A percentile compares a stretch with the other conserved stretches of the same genome.
Evolutionary conservation across 2,113 vertebrate genomes (phyloP).

Genomic region (Nannobrachium achirus): DNA sequence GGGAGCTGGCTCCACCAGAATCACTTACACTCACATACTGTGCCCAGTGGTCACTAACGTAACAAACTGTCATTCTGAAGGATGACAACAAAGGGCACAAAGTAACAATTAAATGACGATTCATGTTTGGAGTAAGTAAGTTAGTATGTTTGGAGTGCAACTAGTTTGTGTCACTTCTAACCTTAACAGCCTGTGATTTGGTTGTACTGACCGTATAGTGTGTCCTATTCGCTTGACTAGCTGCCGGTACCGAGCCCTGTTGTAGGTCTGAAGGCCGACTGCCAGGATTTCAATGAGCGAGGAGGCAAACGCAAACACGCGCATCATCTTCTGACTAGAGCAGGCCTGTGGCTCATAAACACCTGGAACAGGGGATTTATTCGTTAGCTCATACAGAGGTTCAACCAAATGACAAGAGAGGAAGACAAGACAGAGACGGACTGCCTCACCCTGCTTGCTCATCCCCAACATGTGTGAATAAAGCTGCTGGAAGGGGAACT

Average conservation of each 20-base stretch:
- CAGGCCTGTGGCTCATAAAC: conserved; percentile 88
- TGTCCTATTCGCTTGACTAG: conserved; percentile 95
- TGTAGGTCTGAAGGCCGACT: conserved; percentile 91
- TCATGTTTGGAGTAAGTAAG: not conserved
- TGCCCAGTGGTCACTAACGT: conserved; percentile 97
- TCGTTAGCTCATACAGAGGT: conserved; percentile 9
- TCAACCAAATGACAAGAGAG: conserved; percentile 32
- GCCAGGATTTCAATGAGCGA: conserved; percentile 92
- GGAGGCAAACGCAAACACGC: conserved; percentile 93
- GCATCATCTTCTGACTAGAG: conserved; percentile 96
- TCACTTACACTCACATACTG: conserved; percentile 82
- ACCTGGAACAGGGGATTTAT: conserved; percentile 68
- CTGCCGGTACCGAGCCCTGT: conserved; percentile 93
- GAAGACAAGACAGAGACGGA: conserved; percentile 44
- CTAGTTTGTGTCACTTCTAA: not conserved
- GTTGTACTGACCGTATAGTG: conserved; percentile 86
- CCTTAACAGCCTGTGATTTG: not conserved
- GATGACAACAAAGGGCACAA: not conserved
- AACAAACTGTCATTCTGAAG: conserved; percentile 90
- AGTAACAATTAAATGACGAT: not conserved
- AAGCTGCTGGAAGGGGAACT: conserved; percentile 95
- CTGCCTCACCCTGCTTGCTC: conserved; percentile 82
- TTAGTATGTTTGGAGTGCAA: not conserved
- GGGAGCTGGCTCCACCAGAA: conserved; percentile 53
- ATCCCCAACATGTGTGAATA: conserved; percentile 94